Conservation (phyloP, 2,888 invertebrate species). For the Dynastes tityus region DNA sequence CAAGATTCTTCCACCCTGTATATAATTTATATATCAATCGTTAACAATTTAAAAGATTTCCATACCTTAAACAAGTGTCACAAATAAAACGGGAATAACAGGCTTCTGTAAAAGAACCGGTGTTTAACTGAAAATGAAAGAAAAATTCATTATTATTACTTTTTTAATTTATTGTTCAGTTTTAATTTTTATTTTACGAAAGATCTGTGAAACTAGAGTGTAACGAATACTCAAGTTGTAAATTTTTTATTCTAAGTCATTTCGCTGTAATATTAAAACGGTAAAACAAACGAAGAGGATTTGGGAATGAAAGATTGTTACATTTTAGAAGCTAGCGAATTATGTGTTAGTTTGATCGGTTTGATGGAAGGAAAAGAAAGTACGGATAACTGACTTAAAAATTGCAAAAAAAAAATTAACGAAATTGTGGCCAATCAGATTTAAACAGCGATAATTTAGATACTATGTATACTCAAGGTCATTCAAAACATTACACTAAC, state of each 20-base stretch:
- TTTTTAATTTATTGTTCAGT: conserved; percentile 43
- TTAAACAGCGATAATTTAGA: too few relatives aligned
- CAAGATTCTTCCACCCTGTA: neutral
- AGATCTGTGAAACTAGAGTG: conserved; percentile 46
- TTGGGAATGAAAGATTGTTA: neutral
- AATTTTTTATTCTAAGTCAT: conserved; percentile 47
- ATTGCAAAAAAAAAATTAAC: too few relatives aligned
- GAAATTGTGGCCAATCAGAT: too few relatives aligned
- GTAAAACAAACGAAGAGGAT: neutral
- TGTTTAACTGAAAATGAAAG: conserved; percentile 13
- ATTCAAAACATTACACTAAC: too few relatives aligned
- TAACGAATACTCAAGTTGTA: conserved; percentile 46
- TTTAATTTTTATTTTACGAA: conserved; percentile 31
- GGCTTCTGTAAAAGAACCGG: conserved; percentile 22
- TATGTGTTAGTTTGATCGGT: neutral
- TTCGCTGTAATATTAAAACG: conserved; percentile 27
- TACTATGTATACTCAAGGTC: too few relatives aligned
- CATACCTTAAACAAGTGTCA: neutral
- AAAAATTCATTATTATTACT: conserved; percentile 10
- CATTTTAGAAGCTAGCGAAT: conserved; percentile 2
- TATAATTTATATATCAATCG: neutral
- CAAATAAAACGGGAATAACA: neutral
- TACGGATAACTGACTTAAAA: too few relatives aligned
- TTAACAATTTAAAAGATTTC: neutral
- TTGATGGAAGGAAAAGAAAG: too few relatives aligned